These are phyloP conservation scores for Scrobipalpa atriplicella DNA, from an alignment of 2,888 invertebrate genomes.

Conservation along the genomic window DNA sequence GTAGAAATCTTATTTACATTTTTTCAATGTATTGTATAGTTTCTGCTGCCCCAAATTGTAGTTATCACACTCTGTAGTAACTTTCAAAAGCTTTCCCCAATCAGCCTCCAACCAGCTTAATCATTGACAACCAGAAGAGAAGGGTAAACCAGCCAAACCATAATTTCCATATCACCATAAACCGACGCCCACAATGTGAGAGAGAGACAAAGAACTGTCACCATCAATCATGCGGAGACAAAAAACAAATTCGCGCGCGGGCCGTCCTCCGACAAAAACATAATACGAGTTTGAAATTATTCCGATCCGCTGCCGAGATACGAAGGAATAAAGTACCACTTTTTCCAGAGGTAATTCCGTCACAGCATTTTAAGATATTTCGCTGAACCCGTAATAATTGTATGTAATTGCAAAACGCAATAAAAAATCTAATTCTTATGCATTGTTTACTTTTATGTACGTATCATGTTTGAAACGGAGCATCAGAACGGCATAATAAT, in stretches of 20 bases:
- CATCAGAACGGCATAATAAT: too few species aligned
- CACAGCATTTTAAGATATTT: background rate
- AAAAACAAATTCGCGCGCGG: constrained; percentile 26
- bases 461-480: too few species aligned
- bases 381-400: too few species aligned
- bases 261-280: constrained; percentile 21
- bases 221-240: constrained; percentile 28
- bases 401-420: too few species aligned
- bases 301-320: constrained; percentile 13
- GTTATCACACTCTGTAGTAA: too few species aligned
- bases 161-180: constrained; percentile 19
- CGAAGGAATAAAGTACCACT: background rate
- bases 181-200: constrained; percentile 2
- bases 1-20: too few species aligned
- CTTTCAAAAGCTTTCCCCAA: background rate
- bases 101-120: background rate
- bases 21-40: too few species aligned
- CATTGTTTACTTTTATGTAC: too few species aligned
- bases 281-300: constrained; percentile 24
- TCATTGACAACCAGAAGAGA: background rate
- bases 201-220: constrained; percentile 22
- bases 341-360: background rate
- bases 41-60: too few species aligned
- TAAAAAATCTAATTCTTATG: too few species aligned
- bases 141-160: background rate